A percentile compares a stretch with the other conserved stretches of the same genome.
phyloP scores from a whole-genome alignment of 2,113 vertebrate species.

The Trogon surrucura region DNA sequence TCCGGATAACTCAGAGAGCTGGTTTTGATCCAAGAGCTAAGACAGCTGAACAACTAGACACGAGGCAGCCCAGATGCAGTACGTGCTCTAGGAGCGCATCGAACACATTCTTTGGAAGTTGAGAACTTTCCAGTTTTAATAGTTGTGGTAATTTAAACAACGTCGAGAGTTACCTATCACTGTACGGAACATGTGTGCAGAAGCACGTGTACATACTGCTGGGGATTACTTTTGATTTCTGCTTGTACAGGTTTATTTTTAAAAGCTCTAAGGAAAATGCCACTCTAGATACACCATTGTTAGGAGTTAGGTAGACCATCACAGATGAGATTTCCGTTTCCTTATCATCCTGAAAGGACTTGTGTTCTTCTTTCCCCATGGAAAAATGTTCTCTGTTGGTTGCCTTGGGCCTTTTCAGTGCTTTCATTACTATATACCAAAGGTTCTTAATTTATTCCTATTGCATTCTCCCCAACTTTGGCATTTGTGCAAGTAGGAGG shows the following conservation, averaged over 20 bases:
- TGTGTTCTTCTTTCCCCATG: background rate
- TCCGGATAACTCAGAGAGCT: background rate
- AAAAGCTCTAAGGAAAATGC: background rate
- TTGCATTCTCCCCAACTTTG: background rate
- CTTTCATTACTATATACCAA: background rate
- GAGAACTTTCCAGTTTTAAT: background rate
- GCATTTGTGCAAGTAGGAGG: background rate
- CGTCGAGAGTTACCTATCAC: background rate
- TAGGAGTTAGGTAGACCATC: background rate
- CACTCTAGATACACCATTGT: background rate
- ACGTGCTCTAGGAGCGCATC: background rate
- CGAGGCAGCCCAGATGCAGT: background rate
- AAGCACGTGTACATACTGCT: accelerated
- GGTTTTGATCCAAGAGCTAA: background rate
- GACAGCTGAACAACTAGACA: background rate
- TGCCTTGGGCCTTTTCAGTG: background rate
- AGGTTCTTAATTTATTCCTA: background rate
- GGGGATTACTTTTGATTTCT: background rate
- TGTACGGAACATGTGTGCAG: accelerated
- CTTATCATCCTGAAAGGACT: background rate
- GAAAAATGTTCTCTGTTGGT: background rate
- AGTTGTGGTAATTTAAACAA: background rate
- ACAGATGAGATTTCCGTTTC: background rate
- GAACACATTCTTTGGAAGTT: background rate
- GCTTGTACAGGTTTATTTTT: background rate